phyloP scores from a whole-genome alignment of 2,797 vertebrate genomes.

The Bucorvus abyssinicus region DNA sequence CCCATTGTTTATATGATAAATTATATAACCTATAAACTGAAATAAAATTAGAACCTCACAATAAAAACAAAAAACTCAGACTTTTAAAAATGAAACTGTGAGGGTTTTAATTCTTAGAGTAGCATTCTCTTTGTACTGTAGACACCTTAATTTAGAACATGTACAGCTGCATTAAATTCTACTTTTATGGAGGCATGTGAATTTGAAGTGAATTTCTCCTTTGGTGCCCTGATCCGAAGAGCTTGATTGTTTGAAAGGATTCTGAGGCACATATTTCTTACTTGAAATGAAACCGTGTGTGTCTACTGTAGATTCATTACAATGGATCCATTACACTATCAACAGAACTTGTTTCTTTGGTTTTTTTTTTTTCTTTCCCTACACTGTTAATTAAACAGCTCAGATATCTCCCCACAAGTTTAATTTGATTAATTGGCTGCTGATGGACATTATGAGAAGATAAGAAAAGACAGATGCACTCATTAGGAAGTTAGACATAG shows the following conservation, averaged over 20 bases:
- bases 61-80: not conserved
- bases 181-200: not conserved
- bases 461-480: not conserved
- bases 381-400: not conserved
- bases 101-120: not conserved
- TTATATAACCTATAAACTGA: not conserved
- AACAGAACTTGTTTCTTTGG: not conserved
- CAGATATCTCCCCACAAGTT: not conserved
- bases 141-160: not conserved
- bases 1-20: not conserved
- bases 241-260: not conserved
- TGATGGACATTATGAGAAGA: not conserved
- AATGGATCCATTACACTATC: not conserved
- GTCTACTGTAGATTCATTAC: not conserved
- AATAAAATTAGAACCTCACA: not conserved
- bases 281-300: not conserved
- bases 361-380: rapidly evolving
- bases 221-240: not conserved
- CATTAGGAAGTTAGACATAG: not conserved
- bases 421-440: not conserved
- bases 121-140: not conserved
- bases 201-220: not conserved
- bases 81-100: not conserved
- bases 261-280: not conserved
- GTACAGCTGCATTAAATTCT: not conserved